Evolutionary conservation across 2,797 vertebrate species (phyloP).

Genomic region (Spea hammondii): DNA sequence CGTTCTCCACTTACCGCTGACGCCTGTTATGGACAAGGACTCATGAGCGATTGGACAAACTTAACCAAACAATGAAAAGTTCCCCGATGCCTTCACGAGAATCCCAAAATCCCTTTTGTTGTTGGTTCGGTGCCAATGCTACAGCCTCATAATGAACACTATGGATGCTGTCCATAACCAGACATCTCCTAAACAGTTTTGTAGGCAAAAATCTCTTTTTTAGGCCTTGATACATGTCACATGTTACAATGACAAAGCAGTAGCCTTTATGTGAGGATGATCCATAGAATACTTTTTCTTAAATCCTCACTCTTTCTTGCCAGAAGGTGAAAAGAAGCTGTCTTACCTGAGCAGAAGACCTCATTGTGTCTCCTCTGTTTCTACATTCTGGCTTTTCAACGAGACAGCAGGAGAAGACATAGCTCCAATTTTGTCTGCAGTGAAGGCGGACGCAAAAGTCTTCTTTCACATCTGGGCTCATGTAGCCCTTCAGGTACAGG

Average conservation of each 20-base stretch:
- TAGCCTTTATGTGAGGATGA: constrained; percentile 5
- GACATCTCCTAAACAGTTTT: too few species aligned
- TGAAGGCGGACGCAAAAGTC: background rate
- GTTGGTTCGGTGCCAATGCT: background rate
- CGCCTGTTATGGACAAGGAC: too few species aligned
- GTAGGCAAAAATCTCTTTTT: too few species aligned
- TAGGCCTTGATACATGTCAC: too few species aligned
- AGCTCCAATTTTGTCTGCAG: background rate
- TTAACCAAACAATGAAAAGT: constrained; percentile 5
- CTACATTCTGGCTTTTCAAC: background rate
- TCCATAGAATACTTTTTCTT: constrained; percentile 11
- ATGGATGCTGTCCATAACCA: too few species aligned
- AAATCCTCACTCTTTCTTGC: constrained; percentile 5
- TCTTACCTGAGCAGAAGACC: constrained; percentile 15
- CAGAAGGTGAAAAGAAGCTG: background rate
- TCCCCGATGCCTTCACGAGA: constrained; percentile 1
- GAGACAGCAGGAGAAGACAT: background rate
- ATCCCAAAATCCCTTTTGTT: background rate
- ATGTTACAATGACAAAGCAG: constrained; percentile 1
- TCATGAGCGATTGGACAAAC: background rate
- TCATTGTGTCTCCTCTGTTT: constrained; percentile 4
- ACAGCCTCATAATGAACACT: too few species aligned
- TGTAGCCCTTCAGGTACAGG: constrained; percentile 37
- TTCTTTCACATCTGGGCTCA: constrained; percentile 32
- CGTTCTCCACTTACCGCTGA: too few species aligned